Evolutionary conservation across 2,888 invertebrate genomes (phyloP), one percentile per base, ranked within the genome.

Genomic region (Gastrophysa polygoni): DNA sequence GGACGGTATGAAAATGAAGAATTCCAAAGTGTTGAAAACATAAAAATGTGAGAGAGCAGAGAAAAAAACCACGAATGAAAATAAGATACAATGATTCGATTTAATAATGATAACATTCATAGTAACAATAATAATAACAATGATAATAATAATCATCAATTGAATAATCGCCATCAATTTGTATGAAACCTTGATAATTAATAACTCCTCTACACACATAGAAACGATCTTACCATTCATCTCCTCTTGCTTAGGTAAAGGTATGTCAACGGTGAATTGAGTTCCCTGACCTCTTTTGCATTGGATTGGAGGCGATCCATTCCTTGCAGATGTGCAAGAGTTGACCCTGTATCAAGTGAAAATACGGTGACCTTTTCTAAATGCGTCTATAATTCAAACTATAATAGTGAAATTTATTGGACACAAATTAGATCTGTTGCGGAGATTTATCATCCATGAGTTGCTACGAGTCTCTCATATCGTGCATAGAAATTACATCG

Each of bases 341-440:
- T 54, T 69, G 71, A 70, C 73, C 70, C 69, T 71, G 70, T 71
- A 71, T 71, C 67, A 68, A 70, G 72, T 67, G 71, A 73, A 73
- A 71, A 72, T 70, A 70, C 69, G 69, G 70, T 73, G 75, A 75
- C 74, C 74, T 76, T 75, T 75, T 72, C 68, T 69, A 73, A 72
- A 72, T 73, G 71, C 71, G 68, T 71, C 70, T 74, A 74, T 75
- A 75, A 72, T 70, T 69, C 73, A 72, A 70, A 73, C 71, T 71
- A 73, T 74, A 74, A 73, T 73, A 70, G 67, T 66, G 65, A 66
- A 74, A 76, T 76, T 76, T 76, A 76, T 76, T 75, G 68, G 75
- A 76, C 76, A 68, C 73, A 76, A 76, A 76, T 76, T 75, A 75
- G 75, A 76, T 71, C 73, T 73, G 69, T 75, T 73, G 73, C 71